phyloP scores from a whole-genome alignment of 1,140 invertebrate species.

The Drosophila saltans region DNA sequence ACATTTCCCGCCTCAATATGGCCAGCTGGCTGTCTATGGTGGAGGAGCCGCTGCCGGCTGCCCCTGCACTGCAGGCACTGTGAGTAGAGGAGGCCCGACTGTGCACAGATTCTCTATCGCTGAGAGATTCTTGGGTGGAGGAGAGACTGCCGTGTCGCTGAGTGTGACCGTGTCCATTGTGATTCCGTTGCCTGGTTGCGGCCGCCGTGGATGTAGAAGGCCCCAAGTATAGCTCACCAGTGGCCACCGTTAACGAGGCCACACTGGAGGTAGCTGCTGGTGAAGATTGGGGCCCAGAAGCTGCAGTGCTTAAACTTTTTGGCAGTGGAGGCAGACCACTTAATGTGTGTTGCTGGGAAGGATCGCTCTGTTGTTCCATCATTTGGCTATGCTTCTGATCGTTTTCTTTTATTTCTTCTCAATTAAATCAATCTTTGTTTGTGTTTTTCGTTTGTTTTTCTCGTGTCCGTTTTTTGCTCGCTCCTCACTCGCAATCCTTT shows the following conservation, averaged over 20 bases:
- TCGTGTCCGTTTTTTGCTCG: constrained; percentile 4
- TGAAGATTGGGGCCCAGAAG: constrained; percentile 56
- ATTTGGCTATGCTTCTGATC: constrained; percentile 37
- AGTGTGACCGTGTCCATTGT: constrained; percentile 59
- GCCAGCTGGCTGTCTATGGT: constrained; percentile 91
- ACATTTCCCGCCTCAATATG: constrained; percentile 93
- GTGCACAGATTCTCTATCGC: constrained; percentile 75
- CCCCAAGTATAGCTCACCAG: constrained; percentile 69
- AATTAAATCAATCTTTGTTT: constrained; percentile 20
- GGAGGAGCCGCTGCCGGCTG: constrained; percentile 83
- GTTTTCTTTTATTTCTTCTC: not conserved
- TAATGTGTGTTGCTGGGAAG: constrained; percentile 48
- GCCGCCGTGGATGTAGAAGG: constrained; percentile 77
- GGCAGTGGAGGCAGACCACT: constrained; percentile 92
- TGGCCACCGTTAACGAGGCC: constrained; percentile 51
- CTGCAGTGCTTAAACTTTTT: constrained; percentile 92
- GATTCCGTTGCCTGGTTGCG: constrained; percentile 60
- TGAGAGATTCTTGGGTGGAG: constrained; percentile 74
- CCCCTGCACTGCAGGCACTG: constrained; percentile 45
- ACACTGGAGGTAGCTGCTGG: constrained; percentile 44
- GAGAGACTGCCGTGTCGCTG: constrained; percentile 68
- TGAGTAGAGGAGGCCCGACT: constrained; percentile 79
- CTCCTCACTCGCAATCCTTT: constrained; percentile 12
- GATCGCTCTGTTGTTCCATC: constrained; percentile 62
- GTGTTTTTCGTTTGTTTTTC: not conserved